phyloP scores from a whole-genome alignment of 2,888 invertebrate species.

The Flabesymbios commensalis region DNA sequence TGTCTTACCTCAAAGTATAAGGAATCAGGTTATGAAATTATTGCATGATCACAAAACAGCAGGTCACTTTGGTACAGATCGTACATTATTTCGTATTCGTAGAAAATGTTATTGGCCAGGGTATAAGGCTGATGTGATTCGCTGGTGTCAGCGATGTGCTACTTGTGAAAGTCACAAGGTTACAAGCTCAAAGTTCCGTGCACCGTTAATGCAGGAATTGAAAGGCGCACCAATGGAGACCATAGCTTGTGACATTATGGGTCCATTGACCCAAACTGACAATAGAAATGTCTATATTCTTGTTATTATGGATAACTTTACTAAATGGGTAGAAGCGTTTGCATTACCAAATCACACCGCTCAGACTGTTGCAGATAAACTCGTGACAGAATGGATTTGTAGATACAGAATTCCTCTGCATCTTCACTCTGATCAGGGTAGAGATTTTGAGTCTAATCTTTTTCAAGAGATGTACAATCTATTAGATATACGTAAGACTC shows the following conservation, averaged over 20 bases:
- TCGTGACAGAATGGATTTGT: constrained; percentile 31
- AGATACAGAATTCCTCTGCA: constrained; percentile 24
- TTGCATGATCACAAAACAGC: background rate
- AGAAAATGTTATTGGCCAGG: constrained; percentile 5
- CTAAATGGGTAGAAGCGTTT: constrained; percentile 27
- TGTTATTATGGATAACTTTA: constrained; percentile 34
- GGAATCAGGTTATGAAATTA: background rate
- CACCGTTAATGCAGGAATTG: background rate
- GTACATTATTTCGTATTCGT: background rate
- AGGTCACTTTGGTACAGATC: constrained; percentile 9
- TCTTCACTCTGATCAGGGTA: constrained; percentile 35
- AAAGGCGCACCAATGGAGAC: constrained; percentile 13
- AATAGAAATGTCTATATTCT: constrained; percentile 33
- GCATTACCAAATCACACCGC: constrained; percentile 23
- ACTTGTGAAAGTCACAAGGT: background rate
- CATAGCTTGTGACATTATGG: constrained; percentile 33
- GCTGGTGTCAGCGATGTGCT: background rate
- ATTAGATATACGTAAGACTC: constrained; percentile 30
- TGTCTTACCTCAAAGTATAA: background rate
- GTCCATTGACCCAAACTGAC: constrained; percentile 29
- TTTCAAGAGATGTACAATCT: constrained; percentile 26
- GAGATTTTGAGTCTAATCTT: constrained; percentile 32
- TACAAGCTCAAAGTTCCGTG: background rate
- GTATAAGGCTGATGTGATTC: background rate
- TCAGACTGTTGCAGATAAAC: constrained; percentile 28